Percentiles rank a stretch among this genome's conserved stretches.
phyloP scores from a whole-genome alignment of 2,113 vertebrate species.

The Lamprologus tigripictilis region DNA sequence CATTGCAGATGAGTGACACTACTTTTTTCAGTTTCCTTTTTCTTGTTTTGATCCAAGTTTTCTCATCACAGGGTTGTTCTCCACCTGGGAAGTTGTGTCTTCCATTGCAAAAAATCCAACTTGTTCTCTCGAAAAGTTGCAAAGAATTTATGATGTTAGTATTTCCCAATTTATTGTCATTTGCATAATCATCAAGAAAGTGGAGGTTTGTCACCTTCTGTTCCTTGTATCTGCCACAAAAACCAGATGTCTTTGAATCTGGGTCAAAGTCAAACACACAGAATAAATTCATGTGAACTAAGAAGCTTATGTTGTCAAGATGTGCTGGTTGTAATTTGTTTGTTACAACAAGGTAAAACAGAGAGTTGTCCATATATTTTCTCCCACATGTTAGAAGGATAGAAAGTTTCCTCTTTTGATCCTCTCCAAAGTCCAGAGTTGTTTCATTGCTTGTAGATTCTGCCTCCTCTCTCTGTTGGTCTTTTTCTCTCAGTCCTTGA shows the following conservation, averaged over 20 bases:
- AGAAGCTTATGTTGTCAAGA: slow-evolving; percentile 55
- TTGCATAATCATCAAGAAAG: slow-evolving; percentile 61
- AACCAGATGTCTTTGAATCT: slow-evolving; percentile 56
- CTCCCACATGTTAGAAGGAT: slow-evolving; percentile 61
- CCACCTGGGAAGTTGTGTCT: slow-evolving; percentile 32
- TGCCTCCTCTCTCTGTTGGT: slow-evolving; percentile 56
- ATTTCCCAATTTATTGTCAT: background rate
- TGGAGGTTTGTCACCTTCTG: slow-evolving; percentile 32
- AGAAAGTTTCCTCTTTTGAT: slow-evolving; percentile 61
- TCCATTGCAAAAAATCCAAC: slow-evolving; percentile 78
- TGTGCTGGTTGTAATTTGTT: slow-evolving; percentile 46
- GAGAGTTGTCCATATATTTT: slow-evolving; percentile 49
- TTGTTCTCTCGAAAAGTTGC: slow-evolving; percentile 54
- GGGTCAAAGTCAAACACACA: slow-evolving; percentile 78
- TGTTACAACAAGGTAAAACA: slow-evolving; percentile 65
- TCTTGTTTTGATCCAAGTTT: slow-evolving; percentile 59
- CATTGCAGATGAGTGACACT: slow-evolving; percentile 67
- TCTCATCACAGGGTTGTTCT: slow-evolving; percentile 56
- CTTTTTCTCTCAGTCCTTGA: slow-evolving; percentile 35
- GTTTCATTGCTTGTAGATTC: slow-evolving; percentile 22
- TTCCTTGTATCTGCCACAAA: slow-evolving; percentile 52
- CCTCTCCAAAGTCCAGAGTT: background rate
- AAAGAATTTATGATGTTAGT: background rate
- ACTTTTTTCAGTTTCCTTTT: slow-evolving; percentile 61
- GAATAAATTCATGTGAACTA: slow-evolving; percentile 68